These are phyloP conservation scores for Imbricaverruca yamaguchii DNA, from an alignment of 2,888 invertebrate genomes.

Conservation along the genomic window DNA sequence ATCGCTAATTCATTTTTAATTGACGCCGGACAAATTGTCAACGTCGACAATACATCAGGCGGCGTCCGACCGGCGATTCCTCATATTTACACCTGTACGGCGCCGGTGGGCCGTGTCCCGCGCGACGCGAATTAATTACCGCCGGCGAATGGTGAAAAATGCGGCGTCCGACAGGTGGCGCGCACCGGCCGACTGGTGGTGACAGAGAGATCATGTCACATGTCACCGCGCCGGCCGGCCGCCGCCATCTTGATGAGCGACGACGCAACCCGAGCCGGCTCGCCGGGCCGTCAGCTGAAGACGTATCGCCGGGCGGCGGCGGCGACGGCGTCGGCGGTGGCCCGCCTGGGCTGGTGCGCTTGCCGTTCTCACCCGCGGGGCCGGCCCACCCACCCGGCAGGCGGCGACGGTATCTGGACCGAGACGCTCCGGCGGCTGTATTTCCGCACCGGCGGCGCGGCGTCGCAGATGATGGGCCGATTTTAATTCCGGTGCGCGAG, in stretches of 20 bases:
- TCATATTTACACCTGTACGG: constrained; percentile 18
- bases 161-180: not conserved
- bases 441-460: not conserved
- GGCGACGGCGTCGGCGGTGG: not conserved
- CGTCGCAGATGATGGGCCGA: constrained; percentile 8
- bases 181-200: not conserved
- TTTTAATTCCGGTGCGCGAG: constrained; percentile 7
- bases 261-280: not conserved
- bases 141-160: not conserved
- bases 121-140: constrained; percentile 13
- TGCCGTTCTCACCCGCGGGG: not conserved
- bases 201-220: not conserved
- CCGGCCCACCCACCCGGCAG: not conserved
- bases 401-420: not conserved
- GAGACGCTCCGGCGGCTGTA: not conserved
- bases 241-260: constrained; percentile 8
- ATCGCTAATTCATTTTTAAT: constrained; percentile 14
- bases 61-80: not conserved
- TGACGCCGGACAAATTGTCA: constrained; percentile 15
- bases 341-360: too few species aligned
- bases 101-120: not conserved
- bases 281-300: not conserved
- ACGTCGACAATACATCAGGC: not conserved
- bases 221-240: not conserved
- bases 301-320: not conserved